phyloP scores from a whole-genome alignment of 2,888 invertebrate genomes.

The Odontocerum albicorne region DNA sequence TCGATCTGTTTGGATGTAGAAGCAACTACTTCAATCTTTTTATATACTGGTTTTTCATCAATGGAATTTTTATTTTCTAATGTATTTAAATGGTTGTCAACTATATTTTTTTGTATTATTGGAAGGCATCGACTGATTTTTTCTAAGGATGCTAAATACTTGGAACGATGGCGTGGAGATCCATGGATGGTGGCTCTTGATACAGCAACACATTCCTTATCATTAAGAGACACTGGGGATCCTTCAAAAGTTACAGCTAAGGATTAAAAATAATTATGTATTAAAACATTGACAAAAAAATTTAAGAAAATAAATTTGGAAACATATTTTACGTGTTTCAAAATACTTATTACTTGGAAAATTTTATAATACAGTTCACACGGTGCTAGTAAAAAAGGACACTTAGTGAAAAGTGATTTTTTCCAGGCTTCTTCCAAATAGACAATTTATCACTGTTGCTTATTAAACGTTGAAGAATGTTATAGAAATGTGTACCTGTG shows the following conservation, averaged over 20 bases:
- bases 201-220: constrained; percentile 28
- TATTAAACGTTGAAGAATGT: too few species aligned
- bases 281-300: not conserved
- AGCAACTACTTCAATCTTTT: not conserved
- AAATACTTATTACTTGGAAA: too few species aligned
- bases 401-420: too few species aligned
- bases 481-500: too few species aligned
- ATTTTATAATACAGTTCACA: too few species aligned
- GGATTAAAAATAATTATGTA: constrained; percentile 37
- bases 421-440: too few species aligned
- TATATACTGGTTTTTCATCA: constrained; percentile 3
- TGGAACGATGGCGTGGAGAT: constrained; percentile 32
- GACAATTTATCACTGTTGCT: too few species aligned
- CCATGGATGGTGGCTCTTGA: constrained; percentile 32
- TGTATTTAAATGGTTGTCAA: not conserved
- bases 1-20: not conserved
- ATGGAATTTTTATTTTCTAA: constrained; percentile 3
- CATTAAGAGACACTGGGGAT: constrained; percentile 48
- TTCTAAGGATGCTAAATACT: constrained; percentile 30
- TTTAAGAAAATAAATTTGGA: not conserved
- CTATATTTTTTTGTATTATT: constrained; percentile 2
- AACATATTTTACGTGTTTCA: too few species aligned
- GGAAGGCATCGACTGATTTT: constrained; percentile 24
- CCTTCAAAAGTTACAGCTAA: constrained; percentile 64
- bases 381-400: too few species aligned